phyloP scores from a whole-genome alignment of 2,113 vertebrate genomes.

The Pluvianellus socialis region DNA sequence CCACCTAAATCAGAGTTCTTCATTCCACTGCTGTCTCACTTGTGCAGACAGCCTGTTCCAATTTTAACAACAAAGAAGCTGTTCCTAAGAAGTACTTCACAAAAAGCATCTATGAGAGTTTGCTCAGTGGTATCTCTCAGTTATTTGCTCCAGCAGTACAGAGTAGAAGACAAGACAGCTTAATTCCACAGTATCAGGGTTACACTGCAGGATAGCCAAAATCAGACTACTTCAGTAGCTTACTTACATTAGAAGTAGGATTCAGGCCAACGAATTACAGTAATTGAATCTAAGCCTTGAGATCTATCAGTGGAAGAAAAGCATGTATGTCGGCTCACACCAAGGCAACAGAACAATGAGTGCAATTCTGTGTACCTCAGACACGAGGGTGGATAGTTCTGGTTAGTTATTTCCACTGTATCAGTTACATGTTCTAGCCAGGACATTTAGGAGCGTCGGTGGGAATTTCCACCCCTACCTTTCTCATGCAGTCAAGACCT shows the following conservation, averaged over 20 bases:
- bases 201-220: neutral
- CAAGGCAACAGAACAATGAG: neutral
- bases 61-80: neutral
- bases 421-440: neutral
- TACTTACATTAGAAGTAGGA: neutral
- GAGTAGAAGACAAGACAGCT: neutral
- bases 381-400: neutral
- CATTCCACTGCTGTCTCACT: neutral
- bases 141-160: neutral
- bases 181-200: neutral
- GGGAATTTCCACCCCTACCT: neutral
- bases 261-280: neutral
- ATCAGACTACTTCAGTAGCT: neutral
- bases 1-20: neutral
- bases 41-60: neutral
- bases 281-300: neutral
- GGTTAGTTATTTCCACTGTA: neutral
- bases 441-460: neutral
- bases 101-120: neutral
- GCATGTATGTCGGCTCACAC: neutral
- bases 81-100: neutral
- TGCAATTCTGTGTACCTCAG: neutral
- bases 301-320: neutral
- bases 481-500: neutral
- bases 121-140: neutral